These are phyloP conservation scores for Drepana falcataria DNA, from an alignment of 2,888 invertebrate species.

Conservation along the genomic window DNA sequence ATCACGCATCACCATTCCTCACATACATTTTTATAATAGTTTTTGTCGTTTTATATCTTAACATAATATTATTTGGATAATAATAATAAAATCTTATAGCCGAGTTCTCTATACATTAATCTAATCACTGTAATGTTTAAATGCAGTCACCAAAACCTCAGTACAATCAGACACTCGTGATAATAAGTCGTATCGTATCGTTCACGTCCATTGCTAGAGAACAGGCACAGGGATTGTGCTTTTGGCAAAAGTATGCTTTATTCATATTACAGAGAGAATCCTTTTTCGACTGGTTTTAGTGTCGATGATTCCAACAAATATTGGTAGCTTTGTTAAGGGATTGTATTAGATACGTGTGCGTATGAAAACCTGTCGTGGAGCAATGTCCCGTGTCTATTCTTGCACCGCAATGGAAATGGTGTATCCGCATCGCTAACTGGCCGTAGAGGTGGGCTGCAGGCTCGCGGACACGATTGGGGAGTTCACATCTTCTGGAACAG, in stretches of 20 bases:
- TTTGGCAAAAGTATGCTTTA: too few species aligned
- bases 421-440: constrained; percentile 73
- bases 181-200: constrained; percentile 4
- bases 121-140: constrained; percentile 28
- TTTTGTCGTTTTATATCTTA: constrained; percentile 33
- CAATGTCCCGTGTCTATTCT: constrained; percentile 25
- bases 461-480: constrained; percentile 65
- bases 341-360: neutral
- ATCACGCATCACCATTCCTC: constrained; percentile 30
- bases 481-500: constrained; percentile 50
- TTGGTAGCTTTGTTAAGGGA: neutral
- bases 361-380: neutral
- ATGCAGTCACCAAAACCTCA: constrained; percentile 19
- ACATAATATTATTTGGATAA: constrained; percentile 28
- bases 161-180: constrained; percentile 8
- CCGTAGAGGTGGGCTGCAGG: constrained; percentile 67
- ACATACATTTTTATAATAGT: constrained; percentile 29
- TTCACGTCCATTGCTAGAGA: constrained; percentile 19
- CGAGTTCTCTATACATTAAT: constrained; percentile 23
- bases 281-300: neutral
- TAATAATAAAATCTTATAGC: constrained; percentile 36
- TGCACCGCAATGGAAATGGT: constrained; percentile 62
- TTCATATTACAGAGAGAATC: too few species aligned
- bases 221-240: neutral
- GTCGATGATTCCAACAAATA: neutral